Evolutionary conservation across 2,113 vertebrate species (phyloP), one percentile per base, ranked within the genome.

Genomic region (Clarias gariepinus): DNA sequence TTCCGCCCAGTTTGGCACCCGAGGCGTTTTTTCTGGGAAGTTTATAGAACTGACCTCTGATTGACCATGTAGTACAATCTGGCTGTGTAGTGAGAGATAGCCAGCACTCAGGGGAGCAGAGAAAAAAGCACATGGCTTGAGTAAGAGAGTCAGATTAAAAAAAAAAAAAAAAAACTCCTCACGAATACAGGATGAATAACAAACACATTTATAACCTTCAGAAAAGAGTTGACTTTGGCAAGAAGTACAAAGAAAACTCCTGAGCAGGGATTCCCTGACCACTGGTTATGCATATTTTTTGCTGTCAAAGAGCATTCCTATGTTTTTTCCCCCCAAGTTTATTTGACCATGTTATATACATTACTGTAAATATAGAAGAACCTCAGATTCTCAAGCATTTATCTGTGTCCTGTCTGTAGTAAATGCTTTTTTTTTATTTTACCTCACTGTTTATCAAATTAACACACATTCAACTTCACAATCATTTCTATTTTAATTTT

Each of bases 21-120:
- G 74, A 74, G 86, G 83, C 83, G 52, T 12, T 77, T 85, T 82
- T 83, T 88, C 85, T 55, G 84, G 74, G 83, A 88, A 85, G 88
- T 87, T 88, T 86, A 85, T 89, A 33, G 81, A 89, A 57, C 81
- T 87, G 88, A 88, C 88, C 87, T 88, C 64, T 69, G 85, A 84
- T 61, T 89, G 85, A 88, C 85, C 86, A 36, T 89, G 83, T 79
- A 63, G 85, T 89, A 85, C 57, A 83, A 60, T 82, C 84, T 86
- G 79, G 63, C 82, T 66, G 73, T 66, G 36, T 57, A 85, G 30
- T 5, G 71, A 81, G 84, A 66, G n/a, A 85, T 85, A 81, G 61
- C 21, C 85, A 87, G 28, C 73, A 81, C 88, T 89, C 47, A 66
- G 58, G 77, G 87, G 83, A 85, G 52, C 28, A 74, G 41, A 74